These are phyloP conservation scores for Megamerina dolium DNA, from an alignment of 2,888 invertebrate species.

Conservation along the genomic window DNA sequence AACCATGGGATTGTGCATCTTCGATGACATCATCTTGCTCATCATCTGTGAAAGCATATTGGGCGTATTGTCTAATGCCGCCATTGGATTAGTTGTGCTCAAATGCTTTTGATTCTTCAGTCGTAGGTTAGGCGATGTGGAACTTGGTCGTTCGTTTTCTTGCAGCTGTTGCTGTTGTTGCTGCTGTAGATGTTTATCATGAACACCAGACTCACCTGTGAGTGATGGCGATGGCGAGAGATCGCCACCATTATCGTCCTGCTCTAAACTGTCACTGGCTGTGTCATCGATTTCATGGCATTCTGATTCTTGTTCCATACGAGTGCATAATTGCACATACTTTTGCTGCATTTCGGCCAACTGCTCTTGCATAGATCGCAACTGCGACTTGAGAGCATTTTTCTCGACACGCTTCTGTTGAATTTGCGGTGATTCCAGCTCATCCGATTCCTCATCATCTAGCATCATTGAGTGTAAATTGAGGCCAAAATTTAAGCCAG, in stretches of 20 bases:
- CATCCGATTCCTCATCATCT: slow-evolving; percentile 73
- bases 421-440: slow-evolving; percentile 68
- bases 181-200: slow-evolving; percentile 29
- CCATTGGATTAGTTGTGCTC: slow-evolving; percentile 14
- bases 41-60: slow-evolving; percentile 60
- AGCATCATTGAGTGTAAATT: slow-evolving; percentile 55
- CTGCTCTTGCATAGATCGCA: slow-evolving; percentile 83
- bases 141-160: slow-evolving; percentile 27
- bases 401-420: slow-evolving; percentile 81
- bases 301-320: slow-evolving; percentile 74
- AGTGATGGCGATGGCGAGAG: slow-evolving; percentile 38
- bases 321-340: slow-evolving; percentile 78
- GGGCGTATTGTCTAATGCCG: slow-evolving; percentile 43
- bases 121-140: slow-evolving; percentile 30
- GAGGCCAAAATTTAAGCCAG: slow-evolving; percentile 55
- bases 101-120: slow-evolving; percentile 23
- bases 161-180: slow-evolving; percentile 30
- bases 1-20: slow-evolving; percentile 54
- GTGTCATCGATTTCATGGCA: slow-evolving; percentile 69
- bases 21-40: slow-evolving; percentile 61
- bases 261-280: slow-evolving; percentile 62
- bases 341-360: slow-evolving; percentile 87
- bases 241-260: slow-evolving; percentile 43
- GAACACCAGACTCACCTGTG: slow-evolving; percentile 29
- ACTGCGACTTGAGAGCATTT: slow-evolving; percentile 76